phyloP scores from a whole-genome alignment of 2,888 invertebrate species.

The Trissonchulus latispiculum region DNA sequence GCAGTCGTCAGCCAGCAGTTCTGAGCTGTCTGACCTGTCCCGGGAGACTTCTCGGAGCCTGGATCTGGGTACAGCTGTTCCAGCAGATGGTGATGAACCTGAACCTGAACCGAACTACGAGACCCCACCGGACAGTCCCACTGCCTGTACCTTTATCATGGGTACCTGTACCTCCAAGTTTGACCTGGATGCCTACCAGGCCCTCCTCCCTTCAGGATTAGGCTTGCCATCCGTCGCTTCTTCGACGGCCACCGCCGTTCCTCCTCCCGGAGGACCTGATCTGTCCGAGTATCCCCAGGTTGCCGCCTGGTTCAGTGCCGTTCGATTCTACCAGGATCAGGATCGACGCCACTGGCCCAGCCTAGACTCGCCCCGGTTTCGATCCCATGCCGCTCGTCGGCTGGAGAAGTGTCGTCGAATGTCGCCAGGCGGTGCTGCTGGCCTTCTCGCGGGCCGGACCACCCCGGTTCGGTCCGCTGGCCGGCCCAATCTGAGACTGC shows the following conservation, averaged over 20 bases:
- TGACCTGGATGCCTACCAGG: not conserved
- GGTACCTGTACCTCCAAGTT: not conserved
- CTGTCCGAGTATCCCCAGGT: not conserved
- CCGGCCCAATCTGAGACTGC: too few species aligned
- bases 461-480: too few species aligned
- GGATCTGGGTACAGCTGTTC: not conserved
- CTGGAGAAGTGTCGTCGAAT: not conserved
- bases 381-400: not conserved
- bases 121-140: constrained; percentile 3
- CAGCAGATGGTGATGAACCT: not conserved
- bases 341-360: not conserved
- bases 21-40: not conserved
- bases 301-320: not conserved
- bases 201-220: not conserved
- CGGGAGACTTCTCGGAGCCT: not conserved
- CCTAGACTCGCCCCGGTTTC: constrained; percentile 6
- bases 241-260: not conserved
- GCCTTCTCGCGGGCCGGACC: too few species aligned
- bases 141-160: not conserved
- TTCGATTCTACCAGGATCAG: not conserved
- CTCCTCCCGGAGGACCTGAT: not conserved
- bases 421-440: too few species aligned
- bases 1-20: not conserved
- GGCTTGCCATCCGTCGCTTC: too few species aligned
- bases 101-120: not conserved